A percentile compares a stretch with the other conserved stretches of the same genome.
These are phyloP conservation scores for Sardinella longiceps DNA, from an alignment of 2,797 vertebrate genomes.

Conservation along the genomic window DNA sequence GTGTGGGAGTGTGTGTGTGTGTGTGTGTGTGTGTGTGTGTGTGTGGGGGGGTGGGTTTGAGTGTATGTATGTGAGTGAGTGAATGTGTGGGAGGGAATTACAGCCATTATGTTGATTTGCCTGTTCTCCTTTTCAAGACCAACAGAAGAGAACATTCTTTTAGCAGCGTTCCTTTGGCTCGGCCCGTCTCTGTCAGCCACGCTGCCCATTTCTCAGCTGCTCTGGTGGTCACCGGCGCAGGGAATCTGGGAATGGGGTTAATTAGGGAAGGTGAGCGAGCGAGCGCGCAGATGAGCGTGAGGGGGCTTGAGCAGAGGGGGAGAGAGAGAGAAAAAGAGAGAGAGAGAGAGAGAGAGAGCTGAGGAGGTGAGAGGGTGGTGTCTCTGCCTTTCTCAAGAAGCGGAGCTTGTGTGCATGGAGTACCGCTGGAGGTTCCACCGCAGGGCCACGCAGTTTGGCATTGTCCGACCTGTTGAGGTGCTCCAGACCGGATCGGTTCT, in stretches of 20 bases:
- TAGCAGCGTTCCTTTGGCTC: constrained; percentile 60
- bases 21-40: background rate
- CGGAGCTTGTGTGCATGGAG: constrained; percentile 48
- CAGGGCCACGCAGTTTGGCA: constrained; percentile 63
- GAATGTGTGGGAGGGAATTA: constrained; percentile 78
- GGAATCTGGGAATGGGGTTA: constrained; percentile 85
- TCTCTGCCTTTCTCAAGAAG: constrained; percentile 60
- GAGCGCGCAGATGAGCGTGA: constrained; percentile 69
- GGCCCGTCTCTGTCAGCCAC: constrained; percentile 79
- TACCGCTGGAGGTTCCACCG: constrained; percentile 54
- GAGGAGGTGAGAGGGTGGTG: constrained; percentile 37
- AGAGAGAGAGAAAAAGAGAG: constrained; percentile 59
- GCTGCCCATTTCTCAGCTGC: constrained; percentile 82
- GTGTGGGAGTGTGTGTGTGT: constrained; percentile 65
- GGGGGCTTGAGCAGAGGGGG: constrained; percentile 62
- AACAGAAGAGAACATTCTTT: constrained; percentile 81
- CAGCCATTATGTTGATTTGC: constrained; percentile 85
- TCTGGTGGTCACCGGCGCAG: constrained; percentile 78
- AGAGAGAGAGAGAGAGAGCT: constrained; percentile 54
- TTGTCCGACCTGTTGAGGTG: constrained; percentile 71
- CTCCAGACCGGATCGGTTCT: constrained; percentile 76
- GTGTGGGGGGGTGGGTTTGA: background rate
- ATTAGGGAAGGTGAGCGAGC: constrained; percentile 76
- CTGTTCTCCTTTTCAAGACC: constrained; percentile 78
- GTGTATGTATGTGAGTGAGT: constrained; percentile 61